Evolutionary conservation across 2,797 vertebrate genomes (phyloP).

Genomic region (Balearica regulorum): DNA sequence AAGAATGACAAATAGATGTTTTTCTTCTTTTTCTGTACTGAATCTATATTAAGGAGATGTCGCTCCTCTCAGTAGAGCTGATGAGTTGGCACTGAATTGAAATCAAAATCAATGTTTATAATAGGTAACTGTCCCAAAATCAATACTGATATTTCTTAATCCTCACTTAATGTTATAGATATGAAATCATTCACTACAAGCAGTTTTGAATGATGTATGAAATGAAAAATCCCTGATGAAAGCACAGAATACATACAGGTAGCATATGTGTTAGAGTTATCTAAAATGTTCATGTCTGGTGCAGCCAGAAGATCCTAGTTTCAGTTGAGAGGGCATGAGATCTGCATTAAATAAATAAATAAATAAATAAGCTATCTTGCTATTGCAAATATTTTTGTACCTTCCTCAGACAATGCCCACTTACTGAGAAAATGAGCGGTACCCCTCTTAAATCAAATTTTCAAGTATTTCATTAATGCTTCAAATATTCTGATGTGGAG

Average conservation of each 20-base stretch:
- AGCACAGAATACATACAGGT: background rate
- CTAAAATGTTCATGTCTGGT: background rate
- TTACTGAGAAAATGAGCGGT: background rate
- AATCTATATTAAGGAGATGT: constrained; percentile 15
- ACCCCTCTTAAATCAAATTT: background rate
- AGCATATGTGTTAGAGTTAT: background rate
- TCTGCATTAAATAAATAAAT: background rate
- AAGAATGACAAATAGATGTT: constrained; percentile 21
- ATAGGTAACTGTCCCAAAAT: constrained; percentile 27
- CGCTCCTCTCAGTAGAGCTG: background rate
- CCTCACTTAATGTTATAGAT: background rate
- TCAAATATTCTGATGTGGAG: background rate
- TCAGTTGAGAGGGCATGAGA: background rate
- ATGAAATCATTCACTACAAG: background rate
- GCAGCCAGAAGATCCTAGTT: background rate
- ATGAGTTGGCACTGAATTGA: constrained; percentile 9
- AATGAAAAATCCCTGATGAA: background rate
- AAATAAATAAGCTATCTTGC: background rate
- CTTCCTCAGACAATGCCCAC: background rate
- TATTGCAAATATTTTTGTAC: background rate
- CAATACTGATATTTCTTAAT: constrained; percentile 55
- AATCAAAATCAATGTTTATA: constrained; percentile 52
- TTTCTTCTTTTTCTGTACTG: constrained; percentile 1
- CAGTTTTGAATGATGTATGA: background rate
- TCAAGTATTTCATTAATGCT: background rate